Evolutionary conservation across 2,113 vertebrate genomes (phyloP).

Genomic region (Chelonoidis abingdonii): DNA sequence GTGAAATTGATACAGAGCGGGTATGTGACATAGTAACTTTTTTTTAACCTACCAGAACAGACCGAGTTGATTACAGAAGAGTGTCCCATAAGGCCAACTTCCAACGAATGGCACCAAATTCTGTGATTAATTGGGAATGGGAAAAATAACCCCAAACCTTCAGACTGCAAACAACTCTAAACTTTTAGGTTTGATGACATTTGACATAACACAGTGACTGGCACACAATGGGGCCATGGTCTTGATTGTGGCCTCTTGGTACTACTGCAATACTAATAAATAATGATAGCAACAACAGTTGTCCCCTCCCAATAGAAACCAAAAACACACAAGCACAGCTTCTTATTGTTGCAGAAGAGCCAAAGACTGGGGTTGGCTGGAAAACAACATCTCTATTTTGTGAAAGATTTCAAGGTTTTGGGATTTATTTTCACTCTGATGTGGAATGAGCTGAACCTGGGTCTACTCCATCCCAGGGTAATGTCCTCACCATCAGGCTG

Average conservation of each 20-base stretch:
- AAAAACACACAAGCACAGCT: neutral
- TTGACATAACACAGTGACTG: neutral
- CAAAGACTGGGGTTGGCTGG: neutral
- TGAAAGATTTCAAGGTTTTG: neutral
- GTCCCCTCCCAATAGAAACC: neutral
- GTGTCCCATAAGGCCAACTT: slow-evolving; percentile 6
- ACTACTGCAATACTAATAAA: neutral
- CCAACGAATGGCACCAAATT: slow-evolving; percentile 43
- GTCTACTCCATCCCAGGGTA: neutral
- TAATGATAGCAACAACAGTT: neutral
- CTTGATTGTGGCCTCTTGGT: neutral
- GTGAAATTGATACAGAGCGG: slow-evolving; percentile 10
- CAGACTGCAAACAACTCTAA: slow-evolving; percentile 29
- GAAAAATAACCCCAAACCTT: slow-evolving; percentile 43
- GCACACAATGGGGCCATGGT: no score
- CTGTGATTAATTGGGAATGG: slow-evolving; percentile 26
- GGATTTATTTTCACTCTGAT: neutral
- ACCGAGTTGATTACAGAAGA: neutral
- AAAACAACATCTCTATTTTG: neutral
- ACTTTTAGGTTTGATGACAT: neutral
- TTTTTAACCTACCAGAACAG: neutral
- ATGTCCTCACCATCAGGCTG: neutral
- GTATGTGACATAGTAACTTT: neutral
- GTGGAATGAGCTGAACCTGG: neutral
- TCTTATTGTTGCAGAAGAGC: neutral